Percentiles rank a stretch among this genome's conserved stretches.
Evolutionary conservation across 2,888 invertebrate genomes (phyloP).

Genomic region (Argyra leucocephala): DNA sequence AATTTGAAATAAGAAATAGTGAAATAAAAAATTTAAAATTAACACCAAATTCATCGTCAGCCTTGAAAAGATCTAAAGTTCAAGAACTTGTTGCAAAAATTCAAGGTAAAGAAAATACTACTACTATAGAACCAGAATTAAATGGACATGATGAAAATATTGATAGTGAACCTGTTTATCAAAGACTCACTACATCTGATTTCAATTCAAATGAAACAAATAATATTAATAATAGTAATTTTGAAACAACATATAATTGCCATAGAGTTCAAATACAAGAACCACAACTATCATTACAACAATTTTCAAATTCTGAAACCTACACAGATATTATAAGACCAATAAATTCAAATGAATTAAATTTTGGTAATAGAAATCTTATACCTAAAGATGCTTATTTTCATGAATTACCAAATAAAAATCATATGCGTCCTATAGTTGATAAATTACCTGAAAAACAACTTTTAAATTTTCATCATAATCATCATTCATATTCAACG

Average conservation of each 20-base stretch:
- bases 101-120: slow-evolving; percentile 25
- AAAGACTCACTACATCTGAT: not conserved
- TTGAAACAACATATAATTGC: slow-evolving; percentile 12
- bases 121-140: slow-evolving; percentile 46
- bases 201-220: slow-evolving; percentile 1
- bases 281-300: slow-evolving; percentile 12
- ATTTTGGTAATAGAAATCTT: slow-evolving; percentile 31
- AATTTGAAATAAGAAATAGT: slow-evolving; percentile 28
- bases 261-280: slow-evolving; percentile 26
- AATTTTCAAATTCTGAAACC: not conserved
- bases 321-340: not conserved
- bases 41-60: slow-evolving; percentile 30
- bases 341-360: slow-evolving; percentile 17
- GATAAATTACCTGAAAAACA: slow-evolving; percentile 23
- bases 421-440: slow-evolving; percentile 22
- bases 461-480: slow-evolving; percentile 18
- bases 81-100: slow-evolving; percentile 33
- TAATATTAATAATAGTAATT: not conserved
- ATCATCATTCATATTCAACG: not conserved
- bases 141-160: slow-evolving; percentile 47
- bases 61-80: slow-evolving; percentile 30
- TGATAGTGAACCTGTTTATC: not conserved
- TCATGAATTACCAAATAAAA: slow-evolving; percentile 50
- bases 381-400: slow-evolving; percentile 55
- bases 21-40: slow-evolving; percentile 29